Evolutionary conservation across 1,140 invertebrate genomes (phyloP), one percentile per base, ranked within the genome.

Genomic region (Zaprionus ornatus): DNA sequence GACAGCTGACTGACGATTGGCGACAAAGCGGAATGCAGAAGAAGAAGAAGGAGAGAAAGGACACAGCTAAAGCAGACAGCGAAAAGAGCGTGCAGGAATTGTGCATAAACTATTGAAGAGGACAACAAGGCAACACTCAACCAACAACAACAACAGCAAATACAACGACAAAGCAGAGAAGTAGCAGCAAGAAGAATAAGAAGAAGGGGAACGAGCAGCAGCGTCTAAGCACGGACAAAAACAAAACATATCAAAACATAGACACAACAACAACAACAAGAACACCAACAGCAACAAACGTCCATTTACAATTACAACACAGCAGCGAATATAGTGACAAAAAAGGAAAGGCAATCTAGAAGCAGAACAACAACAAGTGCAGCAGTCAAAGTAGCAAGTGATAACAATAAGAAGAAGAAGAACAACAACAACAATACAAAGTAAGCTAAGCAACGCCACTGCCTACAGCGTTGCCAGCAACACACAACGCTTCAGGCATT

Each of bases 1-100:
- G 45, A 88, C 85, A 88, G 85, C 85, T 88, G 85, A 88, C 79
- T 88, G 85, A 35, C 71, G 74, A 55, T 32, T 32, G 73, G 40
- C 29, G 35, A 52, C 55, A 68, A 66, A 66, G 52, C 63, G 23
- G 37, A 65, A 56, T 32, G 64, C 45, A 72, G 77, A 73, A 63
- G 40, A 80, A 72, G 63, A 61, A 60, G 45, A 64, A 62, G 69
- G 68, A 27, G 32, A 67, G 27, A 68, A 57, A 64, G 68, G 42
- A 79, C 72, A 40, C 66, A 74, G 56, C 63, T 12, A 50, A 64
- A 75, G 64, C 65, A 79, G 60, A 40, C 45, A 78, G 52, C 69
- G 35, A 25, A 42, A 12, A 84, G 61, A 84, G 56, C 50, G 62
- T 73, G 55, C 42, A 25, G 63, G 19, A 59, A 27, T 54, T 45